Base-by-base conservation (phyloP, 1,140 invertebrate species). In the Sinella curviseta region DNA sequence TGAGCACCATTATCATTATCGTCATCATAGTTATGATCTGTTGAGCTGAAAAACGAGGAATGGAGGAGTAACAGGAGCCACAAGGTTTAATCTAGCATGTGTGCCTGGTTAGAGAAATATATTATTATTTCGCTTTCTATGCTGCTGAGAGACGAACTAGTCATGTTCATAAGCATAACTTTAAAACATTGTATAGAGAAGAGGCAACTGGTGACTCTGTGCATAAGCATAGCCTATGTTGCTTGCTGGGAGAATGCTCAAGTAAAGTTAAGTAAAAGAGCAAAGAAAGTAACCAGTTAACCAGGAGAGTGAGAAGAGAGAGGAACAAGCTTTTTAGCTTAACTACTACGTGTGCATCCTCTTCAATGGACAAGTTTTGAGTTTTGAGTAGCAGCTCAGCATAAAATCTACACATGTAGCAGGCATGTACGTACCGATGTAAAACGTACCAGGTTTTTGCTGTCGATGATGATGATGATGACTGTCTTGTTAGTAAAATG, bases 11-110 rank as follows among this genome's bases (percentile, higher is more conserved):
- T 30, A 70, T 70, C 65, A 30, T 33, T 8, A 65, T 26, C 14
- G 4, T 65, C 57, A 16, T 65, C 57, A 33, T 70, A 70, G 65
- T 70, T 70, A 70, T 70, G 65, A 70, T 70, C 65, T 70, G 65
- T 70, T 33, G 65, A 70, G 65, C 65, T 70, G 65, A 70, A 70
- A 70, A 70, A 70, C 65, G 65, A 70, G 65, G 65, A 33, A 31
- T 70, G 65, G 28, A 70, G 24, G 14, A 70, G 65, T 30, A 70
- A 33, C 65, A 70, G 65, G 65, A 70, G 65, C 65, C 12, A 33
- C 28, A 70, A 70, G 3, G 14, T 30, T 17, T 70, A 70, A 70
- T 70, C 65, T 70, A 70, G 65, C 65, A 70, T 70, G 65, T 70
- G 65, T 70, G 65, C 31, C 65, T 70, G 65, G 65, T 33, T 70